Base-by-base conservation (phyloP, 2,113 vertebrate genomes). In the Cyanoramphus novaezelandiae region DNA sequence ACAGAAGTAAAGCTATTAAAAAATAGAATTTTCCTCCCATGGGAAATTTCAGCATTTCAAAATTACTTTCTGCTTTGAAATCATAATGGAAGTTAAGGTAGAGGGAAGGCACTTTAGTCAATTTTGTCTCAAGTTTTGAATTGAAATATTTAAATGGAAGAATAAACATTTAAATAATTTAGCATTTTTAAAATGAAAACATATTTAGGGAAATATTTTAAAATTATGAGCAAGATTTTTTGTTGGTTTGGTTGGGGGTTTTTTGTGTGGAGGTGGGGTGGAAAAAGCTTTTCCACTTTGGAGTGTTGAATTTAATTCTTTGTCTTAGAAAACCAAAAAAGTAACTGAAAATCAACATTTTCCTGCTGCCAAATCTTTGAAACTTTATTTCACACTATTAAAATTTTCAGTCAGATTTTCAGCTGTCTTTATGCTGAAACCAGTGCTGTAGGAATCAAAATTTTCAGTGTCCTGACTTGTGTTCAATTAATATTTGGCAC, bases 1-100 rank as follows among this genome's bases (percentile, higher is more conserved):
- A 84, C 69, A 84, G 86, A 94, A 93, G 88, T 95, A 92, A 93
- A 96, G 92, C 80, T 86, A 72, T 96, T 96, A 71, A 94, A 84
- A 95, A 94, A 47, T 8, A 76, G 23, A 82, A 35, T 76, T 93
- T 82, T 95, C 6, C 52, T 93, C 69, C 70, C 28, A 29, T 88
- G 63, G n/a, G 57, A 92, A 20, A 80, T 90, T 82, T 86, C 67
- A 90, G 46, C 59, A 88, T 83, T 90, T 88, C 29, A 50, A 43
- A 89, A 88, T 69, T 79, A 47, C n/a, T 82, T 90, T 69, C 28
- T 78, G 37, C 28, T 88, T 88, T 81, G 63, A 93, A 79, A 65
- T 46, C 31, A 79, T 31, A 86, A n/a, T n/a, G 8, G 62, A 41
- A 67, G 5, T 68, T 59, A 74, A 88, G 88, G 57, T 28, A 72